A percentile compares a stretch with the other conserved stretches of the same genome.
Evolutionary conservation across 2,113 vertebrate species (phyloP).

Genomic region (Suncus etruscus): DNA sequence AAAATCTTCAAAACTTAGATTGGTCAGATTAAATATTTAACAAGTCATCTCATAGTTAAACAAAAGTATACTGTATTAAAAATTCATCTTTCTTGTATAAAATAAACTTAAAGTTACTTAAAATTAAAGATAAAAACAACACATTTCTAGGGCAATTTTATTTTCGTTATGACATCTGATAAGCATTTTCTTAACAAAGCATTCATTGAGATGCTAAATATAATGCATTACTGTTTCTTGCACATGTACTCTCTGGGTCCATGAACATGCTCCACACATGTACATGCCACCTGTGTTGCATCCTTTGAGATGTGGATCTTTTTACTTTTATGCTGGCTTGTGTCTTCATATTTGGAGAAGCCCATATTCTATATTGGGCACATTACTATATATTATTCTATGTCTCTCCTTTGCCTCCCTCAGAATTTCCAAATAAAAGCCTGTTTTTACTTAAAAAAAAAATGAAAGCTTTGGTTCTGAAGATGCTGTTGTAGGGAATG

Average conservation of each 20-base stretch:
- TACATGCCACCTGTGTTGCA: too few species aligned
- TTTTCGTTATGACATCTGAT: background rate
- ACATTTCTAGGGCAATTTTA: background rate
- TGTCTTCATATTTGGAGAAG: too few species aligned
- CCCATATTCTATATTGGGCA: too few species aligned
- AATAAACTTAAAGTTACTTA: conserved; percentile 33
- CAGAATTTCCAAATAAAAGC: too few species aligned
- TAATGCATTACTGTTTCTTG: conserved; percentile 36
- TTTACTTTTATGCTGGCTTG: too few species aligned
- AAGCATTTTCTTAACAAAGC: background rate
- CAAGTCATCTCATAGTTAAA: conserved; percentile 6
- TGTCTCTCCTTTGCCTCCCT: too few species aligned
- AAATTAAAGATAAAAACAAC: conserved; percentile 38
- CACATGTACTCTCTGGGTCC: too few species aligned
- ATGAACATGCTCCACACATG: too few species aligned
- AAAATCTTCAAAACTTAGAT: conserved; percentile 8
- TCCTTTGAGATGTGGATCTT: too few species aligned
- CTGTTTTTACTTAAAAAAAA: too few species aligned
- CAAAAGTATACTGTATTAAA: background rate
- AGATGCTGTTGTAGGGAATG: conserved; percentile 14
- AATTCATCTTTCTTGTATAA: background rate
- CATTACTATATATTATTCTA: too few species aligned
- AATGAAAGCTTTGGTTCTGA: conserved; percentile 35
- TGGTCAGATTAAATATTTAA: background rate
- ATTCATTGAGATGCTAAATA: conserved; percentile 16